A percentile compares a stretch with the other conserved stretches of the same genome.
Evolutionary conservation across 1,140 invertebrate genomes (phyloP).

Genomic region (Mercenaria mercenaria): DNA sequence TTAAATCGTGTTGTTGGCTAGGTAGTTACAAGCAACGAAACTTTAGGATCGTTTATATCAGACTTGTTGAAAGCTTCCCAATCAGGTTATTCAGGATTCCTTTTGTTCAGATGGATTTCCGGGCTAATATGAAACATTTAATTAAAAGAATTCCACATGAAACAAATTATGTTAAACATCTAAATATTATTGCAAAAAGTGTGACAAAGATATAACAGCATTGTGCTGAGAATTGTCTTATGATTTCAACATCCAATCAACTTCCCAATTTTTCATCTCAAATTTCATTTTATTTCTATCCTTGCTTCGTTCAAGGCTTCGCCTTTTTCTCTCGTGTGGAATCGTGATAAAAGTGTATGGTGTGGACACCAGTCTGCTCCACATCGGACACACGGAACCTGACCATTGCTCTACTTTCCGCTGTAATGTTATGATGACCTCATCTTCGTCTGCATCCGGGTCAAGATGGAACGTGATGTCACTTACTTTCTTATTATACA

Average conservation of each 20-base stretch:
- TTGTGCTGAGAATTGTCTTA: not conserved
- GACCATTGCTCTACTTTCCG: conserved; percentile 40
- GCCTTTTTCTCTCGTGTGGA: conserved; percentile 11
- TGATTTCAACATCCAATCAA: conserved; percentile 52
- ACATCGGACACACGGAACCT: conserved; percentile 33
- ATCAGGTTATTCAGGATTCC: too few relatives aligned
- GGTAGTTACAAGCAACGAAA: too few relatives aligned
- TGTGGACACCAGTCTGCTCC: conserved; percentile 48
- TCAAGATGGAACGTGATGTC: conserved; percentile 2
- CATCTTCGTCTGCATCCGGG: not conserved
- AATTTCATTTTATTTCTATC: conserved; percentile 50
- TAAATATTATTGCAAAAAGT: too few relatives aligned
- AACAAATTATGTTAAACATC: too few relatives aligned
- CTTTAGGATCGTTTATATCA: too few relatives aligned
- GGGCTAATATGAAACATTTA: too few relatives aligned
- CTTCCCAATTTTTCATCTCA: conserved; percentile 43
- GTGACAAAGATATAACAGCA: too few relatives aligned
- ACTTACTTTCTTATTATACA: conserved; percentile 43
- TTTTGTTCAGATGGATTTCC: too few relatives aligned
- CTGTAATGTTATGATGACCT: conserved; percentile 16
- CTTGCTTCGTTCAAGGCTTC: conserved; percentile 40
- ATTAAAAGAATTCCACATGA: too few relatives aligned
- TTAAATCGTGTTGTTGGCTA: too few relatives aligned
- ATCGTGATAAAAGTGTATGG: conserved; percentile 33
- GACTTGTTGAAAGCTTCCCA: too few relatives aligned